Base-by-base conservation (phyloP, 2,113 vertebrate species). In the Emydocephalus ijimae region DNA sequence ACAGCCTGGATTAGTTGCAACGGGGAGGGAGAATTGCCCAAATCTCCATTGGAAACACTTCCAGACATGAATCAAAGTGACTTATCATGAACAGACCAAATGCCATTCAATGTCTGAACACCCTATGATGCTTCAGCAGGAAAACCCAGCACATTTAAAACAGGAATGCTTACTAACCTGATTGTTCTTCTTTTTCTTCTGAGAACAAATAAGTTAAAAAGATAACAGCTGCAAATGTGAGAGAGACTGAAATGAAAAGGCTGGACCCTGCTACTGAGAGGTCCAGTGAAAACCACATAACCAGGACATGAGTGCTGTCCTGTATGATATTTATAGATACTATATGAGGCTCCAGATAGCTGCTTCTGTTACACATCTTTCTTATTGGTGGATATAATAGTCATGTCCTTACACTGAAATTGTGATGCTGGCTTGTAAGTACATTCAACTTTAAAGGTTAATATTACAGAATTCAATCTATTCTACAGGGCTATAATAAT, bases 251-350 rank as follows among this genome's bases (percentile, higher is more conserved):
- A 86, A 94, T 5, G 26, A 96, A 91, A 55, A 97, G 92, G 57
- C 96, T 95, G 56, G 94, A 56, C 57, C 94, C 74, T 91, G 94
- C 92, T 0, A 94, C 90, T 56, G 93, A 87, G 43, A 96, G 61
- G 69, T 90, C 94, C 39, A 94, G 94, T 6, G 94, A 5, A 7
- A 93, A 0, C 94, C 95, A 93, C 97, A 96, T 95, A 26, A 92
- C 93, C 94, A 21, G 93, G 81, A 88, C 21, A 81, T 8, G 48
- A 74, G 26, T 20, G 87, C 93, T 92, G 81, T 93, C 64, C 24
- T 86, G 88, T 81, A 61, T 92, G 91, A 54, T 94, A 95, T 95
- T 95, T 95, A 95, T 95, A 95, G 94, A 74, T 39, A 69, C 64
- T 86, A 85, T 55, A 52, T 48, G 59, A 48, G 59, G 20, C 85